A percentile compares a stretch with the other conserved stretches of the same genome.
Conservation (phyloP, 2,888 invertebrate species). For the Megalurothrips usitatus region DNA sequence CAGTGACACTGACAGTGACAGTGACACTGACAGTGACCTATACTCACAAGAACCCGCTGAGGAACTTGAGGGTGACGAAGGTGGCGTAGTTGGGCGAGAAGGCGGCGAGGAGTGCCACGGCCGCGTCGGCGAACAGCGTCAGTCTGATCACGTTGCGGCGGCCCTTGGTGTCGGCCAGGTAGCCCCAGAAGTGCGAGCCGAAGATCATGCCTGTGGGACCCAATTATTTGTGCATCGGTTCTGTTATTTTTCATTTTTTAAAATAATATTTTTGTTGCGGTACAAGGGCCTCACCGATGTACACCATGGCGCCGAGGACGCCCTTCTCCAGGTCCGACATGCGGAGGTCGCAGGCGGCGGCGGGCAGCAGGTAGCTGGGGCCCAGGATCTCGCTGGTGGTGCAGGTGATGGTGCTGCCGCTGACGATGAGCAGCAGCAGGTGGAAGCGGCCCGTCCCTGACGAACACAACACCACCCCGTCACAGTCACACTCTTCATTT, state of each 20-base stretch:
- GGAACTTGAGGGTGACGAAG: conserved; percentile 64
- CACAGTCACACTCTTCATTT: not conserved
- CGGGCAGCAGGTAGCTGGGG: conserved; percentile 67
- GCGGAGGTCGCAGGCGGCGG: conserved; percentile 68
- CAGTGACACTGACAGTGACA: not conserved
- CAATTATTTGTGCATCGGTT: no score
- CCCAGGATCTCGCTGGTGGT: conserved; percentile 67
- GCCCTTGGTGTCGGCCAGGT: conserved; percentile 68
- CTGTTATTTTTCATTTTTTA: no score
- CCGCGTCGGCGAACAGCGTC: conserved; percentile 60
- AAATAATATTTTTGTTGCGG: no score
- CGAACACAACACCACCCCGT: not conserved
- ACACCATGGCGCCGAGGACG: conserved; percentile 47
- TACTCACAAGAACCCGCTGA: conserved; percentile 69
- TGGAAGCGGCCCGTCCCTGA: conserved; percentile 66
- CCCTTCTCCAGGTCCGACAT: conserved; percentile 66
- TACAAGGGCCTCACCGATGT: not conserved
- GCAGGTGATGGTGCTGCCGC: conserved; percentile 49
- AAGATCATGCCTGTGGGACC: conserved; percentile 57
- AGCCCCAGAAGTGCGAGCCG: conserved; percentile 73
- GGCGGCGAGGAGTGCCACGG: conserved; percentile 60
- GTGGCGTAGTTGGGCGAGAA: conserved; percentile 62
- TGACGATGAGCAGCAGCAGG: conserved; percentile 53
- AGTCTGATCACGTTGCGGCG: conserved; percentile 61
- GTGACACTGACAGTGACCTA: not conserved